Conservation (phyloP, 2,113 vertebrate genomes). For the Odocoileus virginianus region DNA sequence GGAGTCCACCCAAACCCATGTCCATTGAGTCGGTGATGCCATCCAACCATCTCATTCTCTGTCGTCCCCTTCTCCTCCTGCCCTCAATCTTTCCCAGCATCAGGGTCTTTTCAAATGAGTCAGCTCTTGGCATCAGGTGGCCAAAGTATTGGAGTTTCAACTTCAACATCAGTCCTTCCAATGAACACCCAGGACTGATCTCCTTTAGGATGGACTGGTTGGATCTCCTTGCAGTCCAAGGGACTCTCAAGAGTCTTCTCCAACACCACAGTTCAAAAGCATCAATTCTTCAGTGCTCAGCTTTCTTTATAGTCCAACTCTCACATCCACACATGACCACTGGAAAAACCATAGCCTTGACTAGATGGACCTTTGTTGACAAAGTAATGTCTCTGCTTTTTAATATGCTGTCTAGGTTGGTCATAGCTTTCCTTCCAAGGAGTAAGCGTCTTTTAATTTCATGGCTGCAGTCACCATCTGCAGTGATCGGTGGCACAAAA, state of each 20-base stretch:
- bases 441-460: not conserved
- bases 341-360: not conserved
- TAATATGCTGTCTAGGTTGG: not conserved
- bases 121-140: fast-evolving
- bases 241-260: not conserved
- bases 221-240: not conserved
- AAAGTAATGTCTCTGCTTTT: not conserved
- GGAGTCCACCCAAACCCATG: not conserved
- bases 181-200: not conserved
- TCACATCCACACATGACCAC: not conserved
- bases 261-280: not conserved
- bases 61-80: not conserved
- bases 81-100: not conserved
- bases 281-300: not conserved
- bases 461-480: not conserved
- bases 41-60: not conserved
- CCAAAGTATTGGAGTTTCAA: not conserved
- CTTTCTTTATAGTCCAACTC: not conserved
- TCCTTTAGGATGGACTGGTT: not conserved
- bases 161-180: not conserved
- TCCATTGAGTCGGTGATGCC: not conserved
- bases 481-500: not conserved
- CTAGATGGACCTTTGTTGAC: not conserved
- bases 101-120: not conserved
- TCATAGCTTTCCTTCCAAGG: not conserved